A percentile compares a stretch with the other conserved stretches of the same genome.
phyloP scores from a whole-genome alignment of 2,113 vertebrate species.

The Carassius auratus region DNA sequence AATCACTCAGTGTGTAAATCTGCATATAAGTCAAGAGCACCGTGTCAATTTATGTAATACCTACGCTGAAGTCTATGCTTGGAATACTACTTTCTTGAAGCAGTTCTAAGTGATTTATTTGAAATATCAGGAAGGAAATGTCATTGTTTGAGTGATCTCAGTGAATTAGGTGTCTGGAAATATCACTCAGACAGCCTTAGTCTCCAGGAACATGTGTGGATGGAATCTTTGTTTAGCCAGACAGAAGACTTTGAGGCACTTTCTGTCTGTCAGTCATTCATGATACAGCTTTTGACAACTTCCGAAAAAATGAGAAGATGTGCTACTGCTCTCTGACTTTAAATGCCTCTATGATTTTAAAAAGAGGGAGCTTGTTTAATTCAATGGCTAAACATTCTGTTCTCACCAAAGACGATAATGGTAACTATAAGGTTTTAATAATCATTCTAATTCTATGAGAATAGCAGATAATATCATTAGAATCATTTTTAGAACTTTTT shows the following conservation, averaged over 20 bases:
- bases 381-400: background rate
- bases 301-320: background rate
- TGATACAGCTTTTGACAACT: background rate
- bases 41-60: background rate
- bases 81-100: background rate
- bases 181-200: constrained; percentile 6
- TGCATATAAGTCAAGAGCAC: background rate
- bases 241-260: background rate
- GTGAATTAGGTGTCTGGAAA: constrained; percentile 16
- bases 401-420: background rate
- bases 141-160: constrained; percentile 10
- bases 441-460: background rate
- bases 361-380: background rate
- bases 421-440: background rate
- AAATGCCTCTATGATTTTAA: background rate
- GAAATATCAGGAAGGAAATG: constrained; percentile 9
- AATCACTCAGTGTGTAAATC: constrained; percentile 3
- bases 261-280: background rate
- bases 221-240: constrained; percentile 3
- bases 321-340: background rate
- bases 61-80: background rate
- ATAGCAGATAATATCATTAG: background rate
- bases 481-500: background rate
- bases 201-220: background rate
- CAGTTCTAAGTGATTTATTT: background rate